Evolutionary conservation across 2,797 vertebrate genomes (phyloP).

Genomic region (Malacoraja senta): DNA sequence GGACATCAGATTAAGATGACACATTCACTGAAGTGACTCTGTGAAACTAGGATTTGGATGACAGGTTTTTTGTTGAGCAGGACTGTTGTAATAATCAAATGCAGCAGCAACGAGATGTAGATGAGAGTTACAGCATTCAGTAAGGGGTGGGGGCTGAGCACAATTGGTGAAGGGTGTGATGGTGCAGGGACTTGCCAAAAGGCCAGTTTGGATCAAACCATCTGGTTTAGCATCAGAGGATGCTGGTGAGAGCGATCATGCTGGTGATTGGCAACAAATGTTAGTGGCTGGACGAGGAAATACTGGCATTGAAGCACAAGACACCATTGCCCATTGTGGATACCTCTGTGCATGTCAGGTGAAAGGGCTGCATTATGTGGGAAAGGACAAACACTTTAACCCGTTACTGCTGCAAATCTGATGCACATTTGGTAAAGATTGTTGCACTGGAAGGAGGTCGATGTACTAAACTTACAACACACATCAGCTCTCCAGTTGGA

Average conservation of each 20-base stretch:
- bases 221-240: not conserved
- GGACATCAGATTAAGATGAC: no score
- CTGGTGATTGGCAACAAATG: not conserved
- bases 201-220: not conserved
- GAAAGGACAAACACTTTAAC: not conserved
- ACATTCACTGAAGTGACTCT: no score
- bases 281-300: no score
- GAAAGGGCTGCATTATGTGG: not conserved
- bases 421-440: not conserved
- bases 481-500: constrained; percentile 49
- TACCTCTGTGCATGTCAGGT: not conserved
- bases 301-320: no score
- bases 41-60: no score
- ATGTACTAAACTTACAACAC: constrained; percentile 50
- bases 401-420: not conserved
- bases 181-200: no score
- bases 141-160: no score
- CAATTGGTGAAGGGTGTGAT: no score
- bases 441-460: not conserved
- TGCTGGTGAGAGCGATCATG: not conserved
- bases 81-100: no score
- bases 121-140: no score
- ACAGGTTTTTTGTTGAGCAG: no score
- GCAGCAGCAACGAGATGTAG: no score
- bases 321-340: not conserved